phyloP scores from a whole-genome alignment of 2,888 invertebrate species.

The Athalia cordata region DNA sequence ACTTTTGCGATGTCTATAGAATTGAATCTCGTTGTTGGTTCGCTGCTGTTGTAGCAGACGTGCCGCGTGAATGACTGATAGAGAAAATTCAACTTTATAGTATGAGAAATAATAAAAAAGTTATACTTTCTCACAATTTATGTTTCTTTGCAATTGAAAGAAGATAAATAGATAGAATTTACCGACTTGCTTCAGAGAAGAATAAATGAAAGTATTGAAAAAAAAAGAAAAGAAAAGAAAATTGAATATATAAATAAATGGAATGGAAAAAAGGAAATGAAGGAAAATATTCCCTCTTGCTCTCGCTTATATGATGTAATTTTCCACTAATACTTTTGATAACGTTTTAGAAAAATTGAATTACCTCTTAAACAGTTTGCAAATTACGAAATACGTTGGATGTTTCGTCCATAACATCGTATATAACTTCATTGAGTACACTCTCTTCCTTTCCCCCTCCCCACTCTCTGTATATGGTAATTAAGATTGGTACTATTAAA shows the following conservation, averaged over 20 bases:
- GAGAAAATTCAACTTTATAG: slow-evolving; percentile 54
- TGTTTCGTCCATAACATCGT: too few species aligned
- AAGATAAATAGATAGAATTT: slow-evolving; percentile 58
- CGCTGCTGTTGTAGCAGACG: slow-evolving; percentile 34
- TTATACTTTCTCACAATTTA: not conserved
- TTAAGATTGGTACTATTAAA: slow-evolving; percentile 30
- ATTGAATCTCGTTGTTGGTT: not conserved
- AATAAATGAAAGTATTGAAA: not conserved
- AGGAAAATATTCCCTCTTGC: not conserved
- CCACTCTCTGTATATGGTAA: not conserved
- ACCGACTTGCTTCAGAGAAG: slow-evolving; percentile 41
- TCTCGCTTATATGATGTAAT: not conserved
- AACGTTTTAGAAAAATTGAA: not conserved
- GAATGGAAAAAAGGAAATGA: not conserved
- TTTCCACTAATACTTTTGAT: not conserved
- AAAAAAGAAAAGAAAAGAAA: not conserved
- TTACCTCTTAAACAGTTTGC: not conserved
- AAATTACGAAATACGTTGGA: not conserved
- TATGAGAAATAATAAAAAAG: slow-evolving; percentile 44
- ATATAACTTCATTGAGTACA: too few species aligned
- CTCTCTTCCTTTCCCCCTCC: too few species aligned
- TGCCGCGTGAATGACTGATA: slow-evolving; percentile 56
- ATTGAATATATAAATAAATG: not conserved
- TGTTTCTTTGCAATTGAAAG: slow-evolving; percentile 46
- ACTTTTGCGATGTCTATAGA: not conserved